Base-by-base conservation (phyloP, 2,888 invertebrate species). In the Apamea epomidion region DNA sequence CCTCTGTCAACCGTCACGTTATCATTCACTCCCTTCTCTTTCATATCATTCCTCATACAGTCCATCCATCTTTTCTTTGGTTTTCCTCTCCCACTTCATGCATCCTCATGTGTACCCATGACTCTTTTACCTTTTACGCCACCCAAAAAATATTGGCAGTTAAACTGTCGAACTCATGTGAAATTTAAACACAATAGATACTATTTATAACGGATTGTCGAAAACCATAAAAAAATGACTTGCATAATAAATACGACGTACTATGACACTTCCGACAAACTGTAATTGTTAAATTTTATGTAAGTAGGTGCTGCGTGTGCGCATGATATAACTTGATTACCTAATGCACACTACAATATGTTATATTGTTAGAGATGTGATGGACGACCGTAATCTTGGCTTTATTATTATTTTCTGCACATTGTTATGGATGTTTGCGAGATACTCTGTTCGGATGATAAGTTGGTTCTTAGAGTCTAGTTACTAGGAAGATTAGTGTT, bases 221-320 rank as follows among this genome's bases (percentile, higher is more conserved):
- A 68, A 78, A 80, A 74, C n/a, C n/a, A 10, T 37, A 65, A 37
- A 51, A 76, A 78, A 81, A 84, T 62, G 58, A 79, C 83, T 89
- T 88, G 85, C 80, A 85, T 85, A 89, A 89, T 80, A 83, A 80
- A 72, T 42, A 82, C 37, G 58, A 77, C 72, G 67, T 76, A 71
- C 70, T 80, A 78, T 64, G 82, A 84, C 81, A 88, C 82, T 89
- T 90, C 90, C 89, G 87, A 84, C 84, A 87, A 81, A 81, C 67
- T 54, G 87, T 88, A 88, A 87, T 86, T 90, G 87, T 88, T 80
- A 75, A 82, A 83, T 76, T 90, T 80, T 88, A 83, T 90, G 82
- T 88, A 88, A 88, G 87, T 79, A 90, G 82, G 85, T 77, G 81
- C 72, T 86, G 84, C 84, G 85, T 85, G 81, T 78, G 80, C 78